Evolutionary conservation across 1,140 invertebrate species (phyloP), one percentile per base, ranked within the genome.

Genomic region (Eulimnadia texana): DNA sequence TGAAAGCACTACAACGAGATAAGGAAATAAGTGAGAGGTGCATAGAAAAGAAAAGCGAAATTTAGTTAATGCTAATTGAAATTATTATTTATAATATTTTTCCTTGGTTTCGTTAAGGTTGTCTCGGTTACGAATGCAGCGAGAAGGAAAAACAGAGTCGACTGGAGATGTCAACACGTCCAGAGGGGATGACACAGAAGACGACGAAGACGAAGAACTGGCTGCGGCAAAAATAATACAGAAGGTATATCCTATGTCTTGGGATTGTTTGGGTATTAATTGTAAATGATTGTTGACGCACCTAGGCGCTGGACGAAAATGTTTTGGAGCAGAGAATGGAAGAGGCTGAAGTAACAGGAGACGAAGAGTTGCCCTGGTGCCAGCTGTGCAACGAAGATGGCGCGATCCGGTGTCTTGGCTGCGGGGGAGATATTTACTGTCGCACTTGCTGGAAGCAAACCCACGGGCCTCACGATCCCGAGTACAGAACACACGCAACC

Each of bases 321-420:
- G 25, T 28, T 10, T 42, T 61, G 20, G 60, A 61, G 23, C 11
- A 51, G 23, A 50, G 52, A 61, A 51, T 53, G n/a, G 53, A 52
- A 52, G 60, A 61, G 28, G 29, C 23, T 19, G 28, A 25, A 52
- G 60, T 13, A 16, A 16, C 27, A 16, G 28, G 54, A 11, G 42
- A 70, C 64, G 78, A 83, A 66, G 83, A 86, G 68, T 71, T 86
- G 3, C 84, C 84, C 49, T 88, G 84, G 78, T 88, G 85, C 73
- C 80, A 80, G 66, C 80, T 88, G 50, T 88, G 85, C 67, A 84
- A 86, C 71, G 80, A 84, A 68, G 83, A 87, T 77, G 85, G 84
- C 2, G 74, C 66, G 16, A 72, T 81, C 58, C 74, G 80, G 33
- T 88, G 85, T 69, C 69, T 78, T 47, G 83, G 81, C 64, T 88